Conservation (phyloP, 2,113 vertebrate genomes). For the Toxostoma redivivum region DNA sequence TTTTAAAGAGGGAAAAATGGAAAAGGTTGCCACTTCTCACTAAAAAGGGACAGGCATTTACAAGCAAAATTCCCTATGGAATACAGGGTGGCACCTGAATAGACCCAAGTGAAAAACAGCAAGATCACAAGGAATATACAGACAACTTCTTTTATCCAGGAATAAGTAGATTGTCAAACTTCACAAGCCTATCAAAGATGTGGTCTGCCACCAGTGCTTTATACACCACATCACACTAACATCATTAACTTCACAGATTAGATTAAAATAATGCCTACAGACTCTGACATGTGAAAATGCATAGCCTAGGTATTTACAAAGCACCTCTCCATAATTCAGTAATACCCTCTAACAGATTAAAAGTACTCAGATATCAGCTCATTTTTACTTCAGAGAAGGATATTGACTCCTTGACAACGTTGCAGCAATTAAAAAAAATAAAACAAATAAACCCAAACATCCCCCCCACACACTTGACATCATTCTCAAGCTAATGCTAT, state of each 20-base stretch:
- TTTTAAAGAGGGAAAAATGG: background rate
- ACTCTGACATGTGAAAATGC: accelerated
- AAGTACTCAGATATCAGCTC: background rate
- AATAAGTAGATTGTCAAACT: background rate
- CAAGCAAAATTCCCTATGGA: background rate
- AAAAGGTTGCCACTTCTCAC: background rate
- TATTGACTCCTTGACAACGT: accelerated
- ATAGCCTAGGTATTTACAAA: background rate
- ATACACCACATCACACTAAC: background rate
- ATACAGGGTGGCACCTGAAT: background rate
- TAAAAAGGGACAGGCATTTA: background rate
- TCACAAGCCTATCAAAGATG: background rate
- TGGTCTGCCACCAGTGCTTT: background rate
- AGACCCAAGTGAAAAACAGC: background rate
- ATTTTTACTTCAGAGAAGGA: background rate
- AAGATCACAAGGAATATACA: accelerated
- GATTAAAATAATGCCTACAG: background rate
- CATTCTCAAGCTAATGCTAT: accelerated
- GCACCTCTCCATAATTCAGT: background rate
- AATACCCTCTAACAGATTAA: background rate
- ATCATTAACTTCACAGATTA: background rate
- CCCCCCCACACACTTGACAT: accelerated
- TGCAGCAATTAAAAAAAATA: background rate
- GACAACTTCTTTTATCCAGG: background rate
- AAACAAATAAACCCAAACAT: background rate